Evolutionary conservation across 2,113 vertebrate species (phyloP).

Genomic region (Podarcis raffonei): DNA sequence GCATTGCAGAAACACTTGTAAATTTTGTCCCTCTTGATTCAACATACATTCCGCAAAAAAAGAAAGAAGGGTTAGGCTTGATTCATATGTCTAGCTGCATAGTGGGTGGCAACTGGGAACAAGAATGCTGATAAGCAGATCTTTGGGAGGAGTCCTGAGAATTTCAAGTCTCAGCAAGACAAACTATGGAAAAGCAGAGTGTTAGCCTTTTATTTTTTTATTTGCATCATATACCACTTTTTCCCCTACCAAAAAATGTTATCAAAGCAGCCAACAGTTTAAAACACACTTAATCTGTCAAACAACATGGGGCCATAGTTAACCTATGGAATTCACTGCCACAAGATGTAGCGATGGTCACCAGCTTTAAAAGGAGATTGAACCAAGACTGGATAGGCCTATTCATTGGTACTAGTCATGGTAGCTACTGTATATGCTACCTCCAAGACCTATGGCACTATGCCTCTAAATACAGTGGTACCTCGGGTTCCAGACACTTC

Average conservation of each 20-base stretch:
- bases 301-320: neutral
- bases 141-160: neutral
- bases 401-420: neutral
- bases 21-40: neutral
- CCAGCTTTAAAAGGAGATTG: neutral
- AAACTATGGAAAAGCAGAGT: neutral
- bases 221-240: neutral
- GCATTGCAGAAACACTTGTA: slow-evolving; percentile 1
- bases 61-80: neutral
- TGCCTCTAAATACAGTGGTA: neutral
- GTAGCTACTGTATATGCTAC: neutral
- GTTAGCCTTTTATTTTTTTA: neutral
- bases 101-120: neutral
- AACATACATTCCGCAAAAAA: too few species aligned
- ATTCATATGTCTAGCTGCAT: neutral
- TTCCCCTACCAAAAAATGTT: neutral
- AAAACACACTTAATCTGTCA: neutral
- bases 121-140: neutral
- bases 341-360: neutral
- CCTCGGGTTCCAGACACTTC: too few species aligned
- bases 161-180: neutral
- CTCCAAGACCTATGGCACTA: neutral
- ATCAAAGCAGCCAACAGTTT: neutral
- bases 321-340: neutral
- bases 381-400: neutral